These are phyloP conservation scores for Oryzias melastigma DNA, from an alignment of 2,113 vertebrate genomes.

Conservation along the genomic window DNA sequence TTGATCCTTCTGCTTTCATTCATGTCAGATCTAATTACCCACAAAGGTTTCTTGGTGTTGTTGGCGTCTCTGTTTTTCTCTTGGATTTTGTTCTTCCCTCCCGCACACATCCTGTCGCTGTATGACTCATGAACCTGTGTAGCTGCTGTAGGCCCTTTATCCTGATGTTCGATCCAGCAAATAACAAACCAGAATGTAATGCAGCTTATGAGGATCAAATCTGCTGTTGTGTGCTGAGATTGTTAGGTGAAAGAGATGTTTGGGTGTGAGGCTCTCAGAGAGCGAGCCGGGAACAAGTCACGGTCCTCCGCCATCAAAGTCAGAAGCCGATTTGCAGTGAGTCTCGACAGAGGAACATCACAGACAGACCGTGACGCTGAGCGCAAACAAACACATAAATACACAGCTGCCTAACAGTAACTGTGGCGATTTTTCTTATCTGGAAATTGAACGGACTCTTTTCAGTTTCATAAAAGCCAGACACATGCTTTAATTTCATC, in stretches of 20 bases:
- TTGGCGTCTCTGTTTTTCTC: conserved; percentile 27
- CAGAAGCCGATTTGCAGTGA: conserved; percentile 28
- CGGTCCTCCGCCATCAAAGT: conserved; percentile 19
- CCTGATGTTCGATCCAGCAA: conserved; percentile 6
- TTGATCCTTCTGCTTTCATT: conserved; percentile 39
- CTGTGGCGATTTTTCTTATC: too few relatives aligned
- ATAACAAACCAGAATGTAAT: conserved; percentile 5
- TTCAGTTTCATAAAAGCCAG: too few relatives aligned
- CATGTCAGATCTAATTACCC: conserved; percentile 38
- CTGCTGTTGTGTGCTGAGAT: too few relatives aligned
- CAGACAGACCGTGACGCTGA: conserved; percentile 38
- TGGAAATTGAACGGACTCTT: too few relatives aligned
- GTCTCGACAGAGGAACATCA: conserved; percentile 17
- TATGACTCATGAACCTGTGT: conserved; percentile 23
- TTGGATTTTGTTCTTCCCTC: conserved; percentile 13
- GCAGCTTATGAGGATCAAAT: conserved; percentile 1
- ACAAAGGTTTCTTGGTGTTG: conserved; percentile 13
- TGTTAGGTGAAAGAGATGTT: not conserved
- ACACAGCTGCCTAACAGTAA: too few relatives aligned
- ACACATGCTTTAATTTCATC: too few relatives aligned
- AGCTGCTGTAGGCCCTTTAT: not conserved
- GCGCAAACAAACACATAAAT: not conserved
- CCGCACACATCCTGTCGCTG: conserved; percentile 42
- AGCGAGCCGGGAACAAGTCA: conserved; percentile 11
- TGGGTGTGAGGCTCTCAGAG: conserved; percentile 1